phyloP scores from a whole-genome alignment of 2,797 vertebrate species.

The Dallia pectoralis region DNA sequence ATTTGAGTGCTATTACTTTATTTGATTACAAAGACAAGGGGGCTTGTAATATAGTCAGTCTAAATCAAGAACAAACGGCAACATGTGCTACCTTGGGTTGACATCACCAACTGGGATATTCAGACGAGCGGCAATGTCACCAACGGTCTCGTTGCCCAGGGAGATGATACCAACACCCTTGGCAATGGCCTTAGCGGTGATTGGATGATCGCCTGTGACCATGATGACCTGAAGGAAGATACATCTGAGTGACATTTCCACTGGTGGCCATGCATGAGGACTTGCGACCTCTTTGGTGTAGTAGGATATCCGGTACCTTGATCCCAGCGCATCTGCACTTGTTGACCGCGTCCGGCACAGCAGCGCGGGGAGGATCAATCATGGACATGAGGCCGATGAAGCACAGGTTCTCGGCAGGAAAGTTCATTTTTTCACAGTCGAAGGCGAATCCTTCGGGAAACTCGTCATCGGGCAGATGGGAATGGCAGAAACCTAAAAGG shows the following conservation, averaged over 20 bases:
- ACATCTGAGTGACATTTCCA: too few relatives aligned
- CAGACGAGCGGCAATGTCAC: constrained; percentile 90
- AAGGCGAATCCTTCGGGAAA: constrained; percentile 94
- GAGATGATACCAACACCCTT: constrained; percentile 85
- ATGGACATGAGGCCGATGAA: constrained; percentile 94
- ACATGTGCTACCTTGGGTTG: constrained; percentile 78
- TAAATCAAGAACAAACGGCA: too few relatives aligned
- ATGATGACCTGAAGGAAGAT: constrained; percentile 79
- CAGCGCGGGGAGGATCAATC: constrained; percentile 92
- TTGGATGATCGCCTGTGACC: constrained; percentile 94
- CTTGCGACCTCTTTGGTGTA: too few relatives aligned
- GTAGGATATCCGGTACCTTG: constrained; percentile 60
- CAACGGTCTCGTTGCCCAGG: constrained; percentile 85
- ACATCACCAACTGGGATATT: constrained; percentile 93
- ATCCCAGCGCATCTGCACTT: constrained; percentile 92
- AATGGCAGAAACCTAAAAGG: constrained; percentile 85
- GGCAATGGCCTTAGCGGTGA: constrained; percentile 93
- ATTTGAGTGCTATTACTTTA: too few relatives aligned
- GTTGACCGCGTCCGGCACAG: constrained; percentile 90
- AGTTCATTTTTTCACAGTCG: constrained; percentile 90
- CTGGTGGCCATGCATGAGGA: too few relatives aligned
- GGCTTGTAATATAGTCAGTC: too few relatives aligned
- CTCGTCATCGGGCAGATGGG: constrained; percentile 85
- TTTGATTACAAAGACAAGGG: too few relatives aligned
- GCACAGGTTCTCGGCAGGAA: constrained; percentile 89